These are phyloP conservation scores for Anas platyrhynchos DNA, from an alignment of 2,113 vertebrate species.

Conservation along the genomic window DNA sequence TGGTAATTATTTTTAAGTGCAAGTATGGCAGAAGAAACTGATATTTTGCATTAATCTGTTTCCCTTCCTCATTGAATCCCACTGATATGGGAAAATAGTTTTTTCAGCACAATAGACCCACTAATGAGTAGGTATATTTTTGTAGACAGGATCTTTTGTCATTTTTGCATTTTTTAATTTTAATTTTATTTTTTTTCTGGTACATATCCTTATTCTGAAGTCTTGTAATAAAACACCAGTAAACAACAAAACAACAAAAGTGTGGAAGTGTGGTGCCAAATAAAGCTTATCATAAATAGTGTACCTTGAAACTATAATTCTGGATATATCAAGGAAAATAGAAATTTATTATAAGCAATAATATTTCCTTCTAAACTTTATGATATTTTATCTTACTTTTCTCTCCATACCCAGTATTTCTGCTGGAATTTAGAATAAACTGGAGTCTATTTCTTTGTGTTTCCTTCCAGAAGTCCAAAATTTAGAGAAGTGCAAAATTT, in stretches of 20 bases:
- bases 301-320: conserved; percentile 13
- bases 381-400: background rate
- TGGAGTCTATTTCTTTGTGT: background rate
- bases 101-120: background rate
- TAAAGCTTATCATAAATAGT: background rate
- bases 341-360: background rate
- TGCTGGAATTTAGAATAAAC: background rate
- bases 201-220: background rate
- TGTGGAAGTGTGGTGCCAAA: background rate
- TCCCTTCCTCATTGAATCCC: background rate
- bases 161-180: background rate
- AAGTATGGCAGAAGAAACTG: background rate
- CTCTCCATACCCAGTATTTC: background rate
- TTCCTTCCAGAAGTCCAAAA: background rate
- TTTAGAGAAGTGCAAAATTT: background rate
- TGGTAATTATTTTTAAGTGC: background rate
- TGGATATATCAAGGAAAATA: background rate
- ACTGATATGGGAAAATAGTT: background rate
- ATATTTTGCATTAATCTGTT: background rate
- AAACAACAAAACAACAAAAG: background rate
- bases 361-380: background rate
- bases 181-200: background rate
- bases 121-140: background rate
- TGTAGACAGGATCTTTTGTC: background rate
- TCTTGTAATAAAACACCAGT: background rate